These are phyloP conservation scores for Bombus polaris DNA, from an alignment of 1,140 invertebrate species.

Conservation along the genomic window DNA sequence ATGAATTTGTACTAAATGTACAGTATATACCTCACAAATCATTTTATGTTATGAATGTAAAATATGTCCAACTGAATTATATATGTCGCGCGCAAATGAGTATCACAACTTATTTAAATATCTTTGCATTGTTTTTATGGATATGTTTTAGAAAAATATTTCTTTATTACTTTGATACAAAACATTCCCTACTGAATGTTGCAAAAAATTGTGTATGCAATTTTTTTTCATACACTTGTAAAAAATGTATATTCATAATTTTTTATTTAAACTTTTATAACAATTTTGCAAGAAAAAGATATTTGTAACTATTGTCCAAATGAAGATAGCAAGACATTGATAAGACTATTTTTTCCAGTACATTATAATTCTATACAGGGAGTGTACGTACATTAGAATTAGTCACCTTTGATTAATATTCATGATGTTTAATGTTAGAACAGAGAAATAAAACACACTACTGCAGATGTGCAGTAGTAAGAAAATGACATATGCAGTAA, in stretches of 20 bases:
- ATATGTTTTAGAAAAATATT: neutral
- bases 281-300: neutral
- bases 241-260: slow-evolving; percentile 5
- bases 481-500: neutral
- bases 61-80: slow-evolving; percentile 4
- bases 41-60: slow-evolving; percentile 27
- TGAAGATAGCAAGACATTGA: slow-evolving; percentile 15
- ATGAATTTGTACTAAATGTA: slow-evolving; percentile 32
- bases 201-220: slow-evolving; percentile 8
- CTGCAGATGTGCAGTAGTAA: neutral
- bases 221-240: slow-evolving; percentile 9
- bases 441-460: slow-evolving; percentile 15
- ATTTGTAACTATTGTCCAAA: slow-evolving; percentile 17
- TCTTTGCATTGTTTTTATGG: neutral
- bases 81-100: neutral
- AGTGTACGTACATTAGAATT: slow-evolving; percentile 42
- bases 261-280: slow-evolving; percentile 28
- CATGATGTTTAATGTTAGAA: slow-evolving; percentile 34
- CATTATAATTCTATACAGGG: slow-evolving; percentile 41
- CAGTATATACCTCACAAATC: slow-evolving; percentile 45
- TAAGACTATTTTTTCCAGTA: slow-evolving; percentile 38
- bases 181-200: slow-evolving; percentile 25
- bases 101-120: neutral
- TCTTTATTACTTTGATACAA: neutral
- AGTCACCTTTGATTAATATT: slow-evolving; percentile 58